phyloP scores from a whole-genome alignment of 2,888 invertebrate genomes.

The Hirtodrosophila trivittata region DNA sequence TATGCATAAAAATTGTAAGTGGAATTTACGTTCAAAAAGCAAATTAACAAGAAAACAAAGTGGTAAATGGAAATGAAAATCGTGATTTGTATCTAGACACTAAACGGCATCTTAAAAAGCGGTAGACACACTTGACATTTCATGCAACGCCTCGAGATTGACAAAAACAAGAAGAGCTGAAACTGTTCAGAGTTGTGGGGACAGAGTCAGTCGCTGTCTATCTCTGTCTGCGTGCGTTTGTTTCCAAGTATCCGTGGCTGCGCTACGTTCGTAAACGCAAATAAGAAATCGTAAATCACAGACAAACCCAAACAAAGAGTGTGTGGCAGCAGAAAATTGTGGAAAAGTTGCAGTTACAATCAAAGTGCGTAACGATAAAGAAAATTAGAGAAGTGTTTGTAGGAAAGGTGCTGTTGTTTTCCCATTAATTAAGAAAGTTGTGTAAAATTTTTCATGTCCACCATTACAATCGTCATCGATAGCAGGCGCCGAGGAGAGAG shows the following conservation, averaged over 20 bases:
- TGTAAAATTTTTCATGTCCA: conserved; percentile 75
- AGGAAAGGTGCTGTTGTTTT: conserved; percentile 43
- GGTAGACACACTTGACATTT: conserved; percentile 40
- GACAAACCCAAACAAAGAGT: conserved; percentile 43
- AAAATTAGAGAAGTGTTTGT: conserved; percentile 28
- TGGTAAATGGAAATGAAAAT: conserved; percentile 31
- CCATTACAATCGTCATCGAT: conserved; percentile 74
- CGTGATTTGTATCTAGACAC: background rate
- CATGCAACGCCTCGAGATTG: conserved; percentile 40
- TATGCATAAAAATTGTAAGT: conserved; percentile 57
- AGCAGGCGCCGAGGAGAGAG: conserved; percentile 45
- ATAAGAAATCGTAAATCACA: conserved; percentile 61
- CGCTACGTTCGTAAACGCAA: conserved; percentile 54
- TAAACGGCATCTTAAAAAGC: conserved; percentile 16
- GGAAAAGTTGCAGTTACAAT: conserved; percentile 24
- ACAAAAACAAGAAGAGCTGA: conserved; percentile 61
- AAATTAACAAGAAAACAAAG: conserved; percentile 33
- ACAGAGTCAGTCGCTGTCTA: conserved; percentile 67
- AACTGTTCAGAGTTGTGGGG: conserved; percentile 39
- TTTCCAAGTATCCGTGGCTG: conserved; percentile 55
- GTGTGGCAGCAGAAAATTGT: conserved; percentile 47
- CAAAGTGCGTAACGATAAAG: conserved; percentile 54
- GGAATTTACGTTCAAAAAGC: conserved; percentile 39
- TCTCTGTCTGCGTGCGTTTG: conserved; percentile 76
- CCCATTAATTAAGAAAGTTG: conserved; percentile 76